Evolutionary conservation across 1,140 invertebrate species (phyloP), one percentile per base, ranked within the genome.

Genomic region (Conus ventricosus): DNA sequence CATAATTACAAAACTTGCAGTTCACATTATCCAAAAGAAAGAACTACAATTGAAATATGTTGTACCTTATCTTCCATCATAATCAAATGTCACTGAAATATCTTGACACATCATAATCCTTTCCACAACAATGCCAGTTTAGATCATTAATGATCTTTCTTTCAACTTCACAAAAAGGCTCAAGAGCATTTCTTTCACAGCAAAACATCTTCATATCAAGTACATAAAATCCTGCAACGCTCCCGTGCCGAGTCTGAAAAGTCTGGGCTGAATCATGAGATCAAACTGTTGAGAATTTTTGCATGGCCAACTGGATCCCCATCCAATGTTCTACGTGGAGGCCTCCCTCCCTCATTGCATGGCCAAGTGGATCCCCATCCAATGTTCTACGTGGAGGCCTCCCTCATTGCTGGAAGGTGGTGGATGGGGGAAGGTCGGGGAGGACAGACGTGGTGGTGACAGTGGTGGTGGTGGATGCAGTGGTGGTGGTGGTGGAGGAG

Each of bases 401-500:
- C 17, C 6, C 17, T 71, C 23, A n/a, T 6, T 20, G 67, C 17
- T 23, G 67, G 20, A 20, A n/a, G 67, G 67, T 6, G 20, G 67
- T 17, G 67, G 67, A 7, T 11, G 20, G 67, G 67, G 67, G 67
- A 71, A 13, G 20, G 4, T 6, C 11, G 7, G 67, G 0, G 67
- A 71, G 67, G 67, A 71, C 67, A 60, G 57, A 39, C 39, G 57
- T 60, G 57, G 57, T 8, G 71, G 13, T 75, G n/a, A 8, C 71
- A 7, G 71, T 75, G 20, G 71, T 23, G 7, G 78, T 81, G 78
- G 27, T 81, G 25, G 78, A 11, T 8, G 27, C 20, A 20, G 20
- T 51, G 78, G 78, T 81, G 27, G 78, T 81, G 81, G 81, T 57
- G 51, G 53, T 55, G 55, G 82, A 51, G 54, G 57, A 27, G 55